phyloP scores from a whole-genome alignment of 2,888 invertebrate species.

The Lithodes maja region DNA sequence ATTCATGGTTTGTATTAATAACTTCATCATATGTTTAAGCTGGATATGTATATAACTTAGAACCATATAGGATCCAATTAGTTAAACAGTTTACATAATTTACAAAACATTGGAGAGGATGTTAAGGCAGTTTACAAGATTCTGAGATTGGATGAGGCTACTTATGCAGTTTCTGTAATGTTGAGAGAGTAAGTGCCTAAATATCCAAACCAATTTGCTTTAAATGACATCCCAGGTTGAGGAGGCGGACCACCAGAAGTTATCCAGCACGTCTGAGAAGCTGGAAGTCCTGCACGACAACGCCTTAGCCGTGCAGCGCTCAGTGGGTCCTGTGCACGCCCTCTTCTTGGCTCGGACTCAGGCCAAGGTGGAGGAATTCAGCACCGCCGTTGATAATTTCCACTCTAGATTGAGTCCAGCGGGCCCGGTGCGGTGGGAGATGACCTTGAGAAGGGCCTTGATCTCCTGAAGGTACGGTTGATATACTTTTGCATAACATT shows the following conservation, averaged over 20 bases:
- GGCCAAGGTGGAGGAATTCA: slow-evolving; percentile 46
- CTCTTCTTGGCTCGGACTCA: slow-evolving; percentile 43
- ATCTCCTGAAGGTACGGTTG: slow-evolving; percentile 51
- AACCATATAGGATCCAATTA: too few species aligned
- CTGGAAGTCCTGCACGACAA: slow-evolving; percentile 60
- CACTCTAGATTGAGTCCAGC: slow-evolving; percentile 27
- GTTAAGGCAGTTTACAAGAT: too few species aligned
- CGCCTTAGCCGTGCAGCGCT: slow-evolving; percentile 39
- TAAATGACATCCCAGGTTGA: slow-evolving; percentile 15
- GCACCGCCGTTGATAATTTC: slow-evolving; percentile 32
- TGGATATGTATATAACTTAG: background rate
- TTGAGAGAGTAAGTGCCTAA: too few species aligned
- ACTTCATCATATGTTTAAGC: too few species aligned
- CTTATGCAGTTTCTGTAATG: too few species aligned
- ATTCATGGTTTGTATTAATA: background rate
- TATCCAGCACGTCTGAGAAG: slow-evolving; percentile 36
- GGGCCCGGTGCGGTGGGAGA: slow-evolving; percentile 64
- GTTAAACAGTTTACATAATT: too few species aligned
- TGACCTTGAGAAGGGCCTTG: slow-evolving; percentile 52
- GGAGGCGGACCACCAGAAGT: slow-evolving; percentile 30
- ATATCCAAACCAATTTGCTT: too few species aligned
- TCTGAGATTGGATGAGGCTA: too few species aligned
- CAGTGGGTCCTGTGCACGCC: slow-evolving; percentile 40
- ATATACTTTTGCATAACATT: background rate
- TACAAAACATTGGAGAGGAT: too few species aligned